Evolutionary conservation across 2,888 invertebrate genomes (phyloP).

Genomic region (Drosophila fulvimacula): DNA sequence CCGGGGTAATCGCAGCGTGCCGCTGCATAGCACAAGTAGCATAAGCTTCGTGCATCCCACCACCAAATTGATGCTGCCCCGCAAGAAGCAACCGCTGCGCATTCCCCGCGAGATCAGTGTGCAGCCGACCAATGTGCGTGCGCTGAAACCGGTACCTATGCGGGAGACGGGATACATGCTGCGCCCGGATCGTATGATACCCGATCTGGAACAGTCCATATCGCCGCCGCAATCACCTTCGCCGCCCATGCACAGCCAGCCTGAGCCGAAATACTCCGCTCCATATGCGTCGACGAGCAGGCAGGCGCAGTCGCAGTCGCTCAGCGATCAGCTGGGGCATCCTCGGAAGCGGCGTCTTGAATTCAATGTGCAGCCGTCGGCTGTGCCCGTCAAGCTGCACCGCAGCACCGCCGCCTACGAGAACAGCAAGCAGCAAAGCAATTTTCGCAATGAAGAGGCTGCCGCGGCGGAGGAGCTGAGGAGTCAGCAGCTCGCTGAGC

Average conservation of each 20-base stretch:
- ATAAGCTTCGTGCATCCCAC: conserved; percentile 68
- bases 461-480: conserved; percentile 13
- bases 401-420: conserved; percentile 44
- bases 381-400: conserved; percentile 69
- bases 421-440: conserved; percentile 11
- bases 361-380: conserved; percentile 26
- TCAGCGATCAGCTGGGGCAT: conserved; percentile 31
- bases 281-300: conserved; percentile 62
- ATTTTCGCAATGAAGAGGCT: conserved; percentile 23
- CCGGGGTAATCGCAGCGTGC: conserved; percentile 48
- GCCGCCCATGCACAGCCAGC: conserved; percentile 34
- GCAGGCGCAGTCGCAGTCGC: conserved; percentile 51
- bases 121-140: conserved; percentile 60
- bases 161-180: conserved; percentile 76
- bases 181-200: conserved; percentile 76
- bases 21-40: conserved; percentile 59
- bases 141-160: conserved; percentile 71
- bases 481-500: conserved; percentile 16
- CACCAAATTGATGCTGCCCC: conserved; percentile 71
- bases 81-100: conserved; percentile 59
- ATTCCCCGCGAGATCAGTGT: conserved; percentile 63
- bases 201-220: conserved; percentile 71
- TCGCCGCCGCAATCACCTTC: conserved; percentile 75
- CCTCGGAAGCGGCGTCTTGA: conserved; percentile 58
- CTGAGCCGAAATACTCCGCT: conserved; percentile 24